phyloP scores from a whole-genome alignment of 2,113 vertebrate species.

The Podarcis raffonei region DNA sequence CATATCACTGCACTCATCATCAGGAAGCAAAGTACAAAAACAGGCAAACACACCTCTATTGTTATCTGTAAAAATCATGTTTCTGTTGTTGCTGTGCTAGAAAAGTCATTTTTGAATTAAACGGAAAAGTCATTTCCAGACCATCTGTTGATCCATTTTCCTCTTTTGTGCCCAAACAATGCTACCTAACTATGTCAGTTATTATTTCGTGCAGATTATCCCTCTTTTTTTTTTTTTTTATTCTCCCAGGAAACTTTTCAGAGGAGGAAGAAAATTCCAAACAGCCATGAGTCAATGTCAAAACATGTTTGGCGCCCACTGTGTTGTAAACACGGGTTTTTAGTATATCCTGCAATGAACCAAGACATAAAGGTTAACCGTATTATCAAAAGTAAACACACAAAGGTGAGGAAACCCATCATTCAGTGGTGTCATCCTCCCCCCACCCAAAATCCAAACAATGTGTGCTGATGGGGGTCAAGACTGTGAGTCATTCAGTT shows the following conservation, averaged over 20 bases:
- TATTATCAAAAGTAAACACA: not conserved
- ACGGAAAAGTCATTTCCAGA: not conserved
- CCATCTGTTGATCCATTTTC: not conserved
- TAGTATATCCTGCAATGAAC: not conserved
- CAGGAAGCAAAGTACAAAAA: not conserved
- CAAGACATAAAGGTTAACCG: not conserved
- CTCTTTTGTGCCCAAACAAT: slow-evolving; percentile 14
- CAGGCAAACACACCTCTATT: not conserved
- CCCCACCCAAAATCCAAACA: not conserved
- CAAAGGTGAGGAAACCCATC: not conserved
- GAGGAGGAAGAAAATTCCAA: not conserved
- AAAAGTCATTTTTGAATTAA: not conserved
- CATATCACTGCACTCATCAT: not conserved
- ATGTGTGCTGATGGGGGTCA: no score
- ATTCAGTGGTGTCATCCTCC: not conserved
- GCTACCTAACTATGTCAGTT: not conserved
- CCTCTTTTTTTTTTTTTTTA: not conserved
- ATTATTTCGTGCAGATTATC: not conserved
- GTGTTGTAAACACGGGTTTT: not conserved
- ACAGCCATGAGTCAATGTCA: not conserved
- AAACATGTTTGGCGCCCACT: slow-evolving; percentile 8
- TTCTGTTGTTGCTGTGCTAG: not conserved
- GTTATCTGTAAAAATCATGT: not conserved
- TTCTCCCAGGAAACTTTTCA: not conserved
- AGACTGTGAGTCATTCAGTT: not conserved